phyloP scores from a whole-genome alignment of 2,797 vertebrate genomes.

The Danio albolineatus region DNA sequence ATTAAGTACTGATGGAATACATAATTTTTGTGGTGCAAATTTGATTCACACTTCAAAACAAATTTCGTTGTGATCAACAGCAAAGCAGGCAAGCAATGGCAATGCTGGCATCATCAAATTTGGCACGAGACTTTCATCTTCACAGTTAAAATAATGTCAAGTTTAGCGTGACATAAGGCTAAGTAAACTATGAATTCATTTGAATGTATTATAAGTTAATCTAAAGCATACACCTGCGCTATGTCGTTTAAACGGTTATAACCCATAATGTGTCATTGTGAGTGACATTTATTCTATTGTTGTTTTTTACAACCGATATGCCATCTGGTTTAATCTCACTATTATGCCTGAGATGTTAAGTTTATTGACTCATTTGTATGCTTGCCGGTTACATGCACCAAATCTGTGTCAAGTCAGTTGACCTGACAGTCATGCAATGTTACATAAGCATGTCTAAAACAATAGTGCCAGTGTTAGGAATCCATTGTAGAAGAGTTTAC shows the following conservation, averaged over 20 bases:
- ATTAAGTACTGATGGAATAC: constrained; percentile 9
- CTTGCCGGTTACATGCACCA: constrained; percentile 1
- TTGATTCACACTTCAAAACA: constrained; percentile 21
- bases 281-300: constrained; percentile 27
- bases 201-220: background rate
- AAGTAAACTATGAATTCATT: background rate
- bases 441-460: constrained; percentile 29
- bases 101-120: constrained; percentile 12
- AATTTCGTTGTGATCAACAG: background rate
- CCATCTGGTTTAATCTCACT: constrained; percentile 30
- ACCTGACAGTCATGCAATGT: background rate
- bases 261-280: background rate
- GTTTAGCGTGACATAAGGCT: background rate
- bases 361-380: background rate
- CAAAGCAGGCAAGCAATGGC: constrained; percentile 5
- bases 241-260: background rate
- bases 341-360: background rate
- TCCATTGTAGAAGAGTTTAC: background rate
- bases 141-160: background rate
- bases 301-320: background rate
- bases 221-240: background rate
- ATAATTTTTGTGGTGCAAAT: background rate
- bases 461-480: constrained; percentile 15
- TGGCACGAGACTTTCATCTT: background rate
- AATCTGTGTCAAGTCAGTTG: constrained; percentile 41